Evolutionary conservation across 2,888 invertebrate species (phyloP).

Genomic region (Macrophya annulata): DNA sequence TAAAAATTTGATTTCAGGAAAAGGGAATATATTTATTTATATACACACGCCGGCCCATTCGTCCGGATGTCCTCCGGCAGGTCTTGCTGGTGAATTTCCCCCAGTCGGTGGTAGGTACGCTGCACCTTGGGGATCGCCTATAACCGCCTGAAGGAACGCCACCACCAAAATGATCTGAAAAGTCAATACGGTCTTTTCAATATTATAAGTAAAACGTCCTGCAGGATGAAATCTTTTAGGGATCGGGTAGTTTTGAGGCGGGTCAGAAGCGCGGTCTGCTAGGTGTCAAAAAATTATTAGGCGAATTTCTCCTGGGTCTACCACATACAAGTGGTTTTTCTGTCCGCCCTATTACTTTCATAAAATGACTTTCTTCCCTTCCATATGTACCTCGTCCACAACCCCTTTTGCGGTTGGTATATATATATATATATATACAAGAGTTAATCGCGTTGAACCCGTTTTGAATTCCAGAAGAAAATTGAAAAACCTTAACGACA

Average conservation of each 20-base stretch:
- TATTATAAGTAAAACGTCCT: conserved; percentile 56
- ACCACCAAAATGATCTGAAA: conserved; percentile 67
- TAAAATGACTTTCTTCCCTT: not conserved
- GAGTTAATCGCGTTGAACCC: conserved; percentile 37
- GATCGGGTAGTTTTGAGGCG: conserved; percentile 11
- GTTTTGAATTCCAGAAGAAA: conserved; percentile 29
- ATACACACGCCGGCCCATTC: conserved; percentile 77
- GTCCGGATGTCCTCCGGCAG: conserved; percentile 75
- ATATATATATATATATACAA: not conserved
- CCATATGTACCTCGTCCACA: not conserved
- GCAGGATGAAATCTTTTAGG: conserved; percentile 9
- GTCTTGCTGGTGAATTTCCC: conserved; percentile 69
- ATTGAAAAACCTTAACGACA: conserved; percentile 48
- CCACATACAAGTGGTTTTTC: conserved; percentile 23
- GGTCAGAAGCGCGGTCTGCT: not conserved
- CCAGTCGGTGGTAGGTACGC: conserved; percentile 82
- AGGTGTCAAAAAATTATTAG: conserved; percentile 61
- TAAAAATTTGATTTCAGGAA: not conserved
- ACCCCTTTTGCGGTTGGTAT: not conserved
- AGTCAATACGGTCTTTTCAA: conserved; percentile 47
- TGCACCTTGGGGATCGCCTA: conserved; percentile 79
- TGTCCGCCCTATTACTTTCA: conserved; percentile 22
- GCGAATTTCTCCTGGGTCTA: conserved; percentile 60
- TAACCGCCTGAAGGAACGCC: conserved; percentile 77
- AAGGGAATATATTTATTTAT: conserved; percentile 10